phyloP scores from a whole-genome alignment of 2,797 vertebrate genomes.

The Oryzias sinensis region DNA sequence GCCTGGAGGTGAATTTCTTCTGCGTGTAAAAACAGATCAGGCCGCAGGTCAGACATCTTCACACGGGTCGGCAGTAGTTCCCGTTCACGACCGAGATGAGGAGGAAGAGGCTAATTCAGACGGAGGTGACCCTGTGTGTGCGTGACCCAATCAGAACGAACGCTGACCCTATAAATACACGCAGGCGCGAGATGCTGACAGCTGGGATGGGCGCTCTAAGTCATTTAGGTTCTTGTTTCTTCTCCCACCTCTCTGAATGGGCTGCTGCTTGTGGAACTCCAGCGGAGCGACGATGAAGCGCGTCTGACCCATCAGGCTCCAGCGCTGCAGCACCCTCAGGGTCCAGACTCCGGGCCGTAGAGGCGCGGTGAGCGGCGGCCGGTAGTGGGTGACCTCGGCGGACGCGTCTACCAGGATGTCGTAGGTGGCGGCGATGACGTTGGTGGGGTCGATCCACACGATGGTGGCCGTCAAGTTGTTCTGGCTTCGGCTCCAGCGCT shows the following conservation, averaged over 20 bases:
- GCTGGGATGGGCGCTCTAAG: constrained; percentile 34
- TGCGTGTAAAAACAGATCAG: too few relatives aligned
- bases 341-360: constrained; percentile 92
- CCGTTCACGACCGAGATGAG: constrained; percentile 4
- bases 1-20: too few relatives aligned
- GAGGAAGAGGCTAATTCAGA: constrained; percentile 34
- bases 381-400: constrained; percentile 93
- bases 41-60: too few relatives aligned
- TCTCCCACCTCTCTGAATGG: constrained; percentile 84
- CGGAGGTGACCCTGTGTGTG: constrained; percentile 52
- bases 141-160: constrained; percentile 25
- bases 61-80: too few relatives aligned
- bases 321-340: constrained; percentile 90
- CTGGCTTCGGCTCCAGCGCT: constrained; percentile 92
- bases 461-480: constrained; percentile 91
- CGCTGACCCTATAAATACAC: constrained; percentile 52
- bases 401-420: constrained; percentile 93
- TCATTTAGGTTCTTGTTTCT: constrained; percentile 1
- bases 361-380: constrained; percentile 88
- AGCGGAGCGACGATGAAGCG: constrained; percentile 89
- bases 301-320: constrained; percentile 91
- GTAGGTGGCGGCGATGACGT: constrained; percentile 94
- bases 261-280: constrained; percentile 85
- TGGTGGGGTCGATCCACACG: constrained; percentile 94
- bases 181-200: constrained; percentile 36